Evolutionary conservation across 2,888 invertebrate species (phyloP).

Genomic region (Coenonympha arcania): DNA sequence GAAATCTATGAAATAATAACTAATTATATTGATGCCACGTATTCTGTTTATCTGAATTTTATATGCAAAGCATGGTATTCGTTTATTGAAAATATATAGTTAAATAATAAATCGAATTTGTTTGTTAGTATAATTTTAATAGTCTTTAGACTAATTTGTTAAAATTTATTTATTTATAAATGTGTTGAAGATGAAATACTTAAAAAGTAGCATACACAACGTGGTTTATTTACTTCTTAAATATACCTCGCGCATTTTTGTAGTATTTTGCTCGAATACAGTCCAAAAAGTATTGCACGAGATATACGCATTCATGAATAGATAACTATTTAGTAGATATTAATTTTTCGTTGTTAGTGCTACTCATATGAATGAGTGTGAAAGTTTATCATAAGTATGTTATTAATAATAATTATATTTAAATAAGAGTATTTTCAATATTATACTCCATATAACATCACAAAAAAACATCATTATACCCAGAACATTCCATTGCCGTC

Average conservation of each 20-base stretch:
- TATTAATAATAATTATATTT: slow-evolving; percentile 32
- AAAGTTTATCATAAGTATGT: slow-evolving; percentile 40
- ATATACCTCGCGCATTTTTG: too few relatives aligned
- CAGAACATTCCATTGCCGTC: slow-evolving; percentile 52
- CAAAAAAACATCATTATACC: slow-evolving; percentile 38
- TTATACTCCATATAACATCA: slow-evolving; percentile 37
- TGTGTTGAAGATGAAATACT: not conserved
- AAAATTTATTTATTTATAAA: slow-evolving; percentile 1
- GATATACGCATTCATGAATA: not conserved
- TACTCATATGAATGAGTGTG: slow-evolving; percentile 46
- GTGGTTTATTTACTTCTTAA: not conserved
- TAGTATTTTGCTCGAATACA: too few relatives aligned
- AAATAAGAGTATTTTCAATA: slow-evolving; percentile 47
- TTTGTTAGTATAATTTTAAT: slow-evolving; percentile 14
- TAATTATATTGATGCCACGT: too few relatives aligned
- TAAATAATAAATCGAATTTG: slow-evolving; percentile 9
- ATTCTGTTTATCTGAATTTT: too few relatives aligned
- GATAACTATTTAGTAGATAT: not conserved
- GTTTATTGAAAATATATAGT: not conserved
- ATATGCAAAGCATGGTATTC: slow-evolving; percentile 20
- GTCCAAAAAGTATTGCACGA: too few relatives aligned
- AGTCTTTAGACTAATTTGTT: slow-evolving; percentile 24
- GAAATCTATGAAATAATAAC: not conserved
- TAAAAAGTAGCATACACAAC: not conserved
- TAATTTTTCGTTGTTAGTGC: slow-evolving; percentile 38